Conservation (phyloP, 2,113 vertebrate species). For the Bothrops jararaca region DNA sequence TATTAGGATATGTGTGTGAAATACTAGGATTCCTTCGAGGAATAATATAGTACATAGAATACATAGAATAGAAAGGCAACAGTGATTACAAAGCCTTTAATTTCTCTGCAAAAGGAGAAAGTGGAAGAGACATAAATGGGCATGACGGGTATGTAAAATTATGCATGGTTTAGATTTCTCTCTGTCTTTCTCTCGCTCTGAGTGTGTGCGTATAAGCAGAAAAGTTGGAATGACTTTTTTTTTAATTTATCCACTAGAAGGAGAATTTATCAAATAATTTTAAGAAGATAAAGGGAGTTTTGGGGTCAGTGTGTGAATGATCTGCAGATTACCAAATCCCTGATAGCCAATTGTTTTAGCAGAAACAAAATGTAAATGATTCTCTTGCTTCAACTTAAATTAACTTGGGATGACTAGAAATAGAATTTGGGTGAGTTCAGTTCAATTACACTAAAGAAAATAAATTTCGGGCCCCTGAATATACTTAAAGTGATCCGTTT, state of each 20-base stretch:
- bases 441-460: not conserved
- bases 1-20: not conserved
- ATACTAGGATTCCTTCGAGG: not conserved
- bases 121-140: not conserved
- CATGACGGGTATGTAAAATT: not conserved
- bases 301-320: not conserved
- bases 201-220: not conserved
- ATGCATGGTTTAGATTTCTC: not conserved
- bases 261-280: not conserved
- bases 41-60: not conserved
- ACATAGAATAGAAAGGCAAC: not conserved
- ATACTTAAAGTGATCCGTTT: not conserved
- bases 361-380: not conserved
- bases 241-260: not conserved
- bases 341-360: not conserved
- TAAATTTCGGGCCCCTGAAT: not conserved
- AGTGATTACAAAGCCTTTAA: not conserved
- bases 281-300: not conserved
- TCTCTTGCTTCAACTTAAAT: not conserved
- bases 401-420: not conserved
- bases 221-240: not conserved
- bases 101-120: not conserved
- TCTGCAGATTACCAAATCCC: not conserved
- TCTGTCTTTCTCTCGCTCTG: too few relatives aligned
- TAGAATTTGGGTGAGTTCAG: not conserved